Evolutionary conservation across 2,888 invertebrate species (phyloP).

Genomic region (Drosophila birchii): DNA sequence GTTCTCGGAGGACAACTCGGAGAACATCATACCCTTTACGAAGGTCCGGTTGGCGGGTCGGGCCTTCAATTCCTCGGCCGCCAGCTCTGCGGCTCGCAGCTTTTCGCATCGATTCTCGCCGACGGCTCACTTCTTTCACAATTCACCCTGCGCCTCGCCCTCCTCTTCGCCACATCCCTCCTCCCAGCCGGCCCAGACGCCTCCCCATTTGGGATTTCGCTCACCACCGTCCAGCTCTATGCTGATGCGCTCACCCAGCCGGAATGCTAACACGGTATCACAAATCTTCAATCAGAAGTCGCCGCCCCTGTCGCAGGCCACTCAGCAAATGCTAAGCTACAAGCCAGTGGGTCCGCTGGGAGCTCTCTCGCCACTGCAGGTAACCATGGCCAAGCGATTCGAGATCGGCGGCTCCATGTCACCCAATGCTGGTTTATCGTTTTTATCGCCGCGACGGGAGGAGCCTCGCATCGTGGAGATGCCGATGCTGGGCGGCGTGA

Average conservation of each 20-base stretch:
- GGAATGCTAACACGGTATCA: conserved; percentile 62
- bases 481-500: conserved; percentile 80
- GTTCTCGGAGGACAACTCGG: conserved; percentile 92
- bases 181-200: conserved; percentile 65
- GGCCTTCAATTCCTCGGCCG: conserved; percentile 46
- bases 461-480: conserved; percentile 83
- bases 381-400: conserved; percentile 83
- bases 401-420: conserved; percentile 83
- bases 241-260: conserved; percentile 82
- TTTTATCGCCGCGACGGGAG: conserved; percentile 83
- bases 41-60: conserved; percentile 81
- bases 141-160: conserved; percentile 84
- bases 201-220: conserved; percentile 79
- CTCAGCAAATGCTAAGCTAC: conserved; percentile 82
- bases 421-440: conserved; percentile 81
- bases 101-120: conserved; percentile 70
- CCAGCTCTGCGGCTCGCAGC: conserved; percentile 60
- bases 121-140: conserved; percentile 81
- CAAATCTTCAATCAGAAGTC: conserved; percentile 79
- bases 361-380: conserved; percentile 83
- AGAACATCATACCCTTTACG: conserved; percentile 87
- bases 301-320: conserved; percentile 80
- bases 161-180: conserved; percentile 83
- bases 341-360: conserved; percentile 83
- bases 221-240: conserved; percentile 79